Evolutionary conservation across 2,797 vertebrate species (phyloP).

Genomic region (Mus minutoides): DNA sequence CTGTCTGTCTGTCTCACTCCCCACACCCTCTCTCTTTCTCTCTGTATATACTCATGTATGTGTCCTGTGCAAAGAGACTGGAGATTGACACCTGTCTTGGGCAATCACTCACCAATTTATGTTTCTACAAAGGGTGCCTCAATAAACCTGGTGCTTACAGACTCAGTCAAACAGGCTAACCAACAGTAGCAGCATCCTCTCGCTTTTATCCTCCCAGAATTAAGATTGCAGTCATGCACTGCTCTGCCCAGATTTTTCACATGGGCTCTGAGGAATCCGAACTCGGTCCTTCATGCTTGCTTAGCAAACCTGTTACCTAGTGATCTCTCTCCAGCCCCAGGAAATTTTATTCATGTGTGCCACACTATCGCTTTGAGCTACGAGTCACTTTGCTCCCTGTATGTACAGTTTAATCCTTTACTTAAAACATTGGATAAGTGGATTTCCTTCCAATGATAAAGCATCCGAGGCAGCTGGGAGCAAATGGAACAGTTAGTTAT

Average conservation of each 20-base stretch:
- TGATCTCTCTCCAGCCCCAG: background rate
- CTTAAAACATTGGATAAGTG: conserved; percentile 72
- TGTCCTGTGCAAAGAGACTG: background rate
- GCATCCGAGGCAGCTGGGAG: conserved; percentile 69
- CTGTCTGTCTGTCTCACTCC: background rate
- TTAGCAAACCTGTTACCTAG: background rate
- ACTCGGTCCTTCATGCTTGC: background rate
- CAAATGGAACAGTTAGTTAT: conserved; percentile 75
- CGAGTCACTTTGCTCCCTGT: background rate
- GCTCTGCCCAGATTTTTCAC: background rate
- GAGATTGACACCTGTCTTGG: background rate
- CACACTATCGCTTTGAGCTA: background rate
- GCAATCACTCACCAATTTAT: too few relatives aligned
- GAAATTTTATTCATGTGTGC: background rate
- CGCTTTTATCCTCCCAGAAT: background rate
- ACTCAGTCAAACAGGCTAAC: background rate
- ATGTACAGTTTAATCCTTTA: conserved; percentile 66
- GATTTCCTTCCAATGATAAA: conserved; percentile 75
- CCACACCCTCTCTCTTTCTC: background rate
- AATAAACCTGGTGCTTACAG: background rate
- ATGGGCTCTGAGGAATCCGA: background rate
- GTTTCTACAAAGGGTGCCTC: background rate
- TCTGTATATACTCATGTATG: background rate
- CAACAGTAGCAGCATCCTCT: background rate
- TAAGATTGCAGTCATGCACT: background rate